These are phyloP conservation scores for Condylura cristata DNA, from an alignment of 2,113 vertebrate species.

Conservation along the genomic window DNA sequence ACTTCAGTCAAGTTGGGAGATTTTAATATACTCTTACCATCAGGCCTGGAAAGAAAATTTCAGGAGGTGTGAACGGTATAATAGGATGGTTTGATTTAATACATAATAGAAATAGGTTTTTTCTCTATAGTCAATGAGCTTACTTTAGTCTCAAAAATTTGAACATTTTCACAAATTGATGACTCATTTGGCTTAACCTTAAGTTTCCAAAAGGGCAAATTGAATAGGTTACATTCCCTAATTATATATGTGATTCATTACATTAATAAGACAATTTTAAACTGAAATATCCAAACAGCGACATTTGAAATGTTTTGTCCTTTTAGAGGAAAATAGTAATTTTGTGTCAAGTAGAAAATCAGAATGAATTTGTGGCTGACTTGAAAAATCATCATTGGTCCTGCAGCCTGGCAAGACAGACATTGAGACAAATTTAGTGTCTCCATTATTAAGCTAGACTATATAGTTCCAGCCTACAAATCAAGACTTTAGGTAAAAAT, in stretches of 20 bases:
- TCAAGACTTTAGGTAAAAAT: not conserved
- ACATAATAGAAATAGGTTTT: not conserved
- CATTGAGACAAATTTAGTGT: not conserved
- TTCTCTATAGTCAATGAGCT: not conserved
- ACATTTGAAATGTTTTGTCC: not conserved
- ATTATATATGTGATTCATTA: not conserved
- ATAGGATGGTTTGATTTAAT: not conserved
- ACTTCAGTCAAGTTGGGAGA: not conserved
- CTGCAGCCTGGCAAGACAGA: not conserved
- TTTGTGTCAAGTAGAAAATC: not conserved
- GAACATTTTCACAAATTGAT: not conserved
- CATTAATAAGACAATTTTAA: slow-evolving; percentile 12
- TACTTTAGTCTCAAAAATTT: not conserved
- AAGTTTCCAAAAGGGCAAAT: not conserved
- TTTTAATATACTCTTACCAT: not conserved
- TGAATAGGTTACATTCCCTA: not conserved
- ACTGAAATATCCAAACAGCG: not conserved
- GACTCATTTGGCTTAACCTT: not conserved
- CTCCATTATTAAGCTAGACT: not conserved
- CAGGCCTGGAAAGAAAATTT: not conserved
- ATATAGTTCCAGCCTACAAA: not conserved
- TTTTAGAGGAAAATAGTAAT: not conserved
- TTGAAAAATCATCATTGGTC: not conserved
- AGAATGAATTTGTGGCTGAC: not conserved
- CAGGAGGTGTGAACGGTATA: not conserved